phyloP scores from a whole-genome alignment of 2,888 invertebrate species.

The Chesias legatella region DNA sequence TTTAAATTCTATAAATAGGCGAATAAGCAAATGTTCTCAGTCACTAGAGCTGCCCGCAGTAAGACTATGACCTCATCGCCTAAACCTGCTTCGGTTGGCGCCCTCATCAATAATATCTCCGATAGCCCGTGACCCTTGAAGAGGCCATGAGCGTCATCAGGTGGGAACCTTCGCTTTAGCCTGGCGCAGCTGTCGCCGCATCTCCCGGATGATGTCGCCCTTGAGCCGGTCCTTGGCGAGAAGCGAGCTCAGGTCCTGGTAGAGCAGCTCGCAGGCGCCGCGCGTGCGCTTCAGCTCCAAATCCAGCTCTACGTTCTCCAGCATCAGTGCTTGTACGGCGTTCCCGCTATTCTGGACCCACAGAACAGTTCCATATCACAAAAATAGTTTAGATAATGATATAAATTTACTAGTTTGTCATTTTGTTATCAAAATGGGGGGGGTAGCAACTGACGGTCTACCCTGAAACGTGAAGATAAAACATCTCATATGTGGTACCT shows the following conservation, averaged over 20 bases:
- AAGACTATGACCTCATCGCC: constrained; percentile 6
- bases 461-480: no score
- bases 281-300: constrained; percentile 76
- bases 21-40: no score
- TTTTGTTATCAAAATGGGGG: no score
- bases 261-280: constrained; percentile 74
- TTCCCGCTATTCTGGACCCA: constrained; percentile 53
- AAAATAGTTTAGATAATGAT: no score
- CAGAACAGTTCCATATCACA: background rate
- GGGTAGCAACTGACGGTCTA: no score
- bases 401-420: no score
- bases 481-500: no score
- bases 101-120: no score
- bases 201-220: constrained; percentile 83
- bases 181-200: constrained; percentile 81
- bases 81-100: constrained; percentile 13
- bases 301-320: constrained; percentile 80
- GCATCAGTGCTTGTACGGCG: constrained; percentile 76
- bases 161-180: constrained; percentile 68
- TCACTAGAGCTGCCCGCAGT: no score
- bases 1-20: no score
- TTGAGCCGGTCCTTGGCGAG: constrained; percentile 80
- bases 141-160: constrained; percentile 20
- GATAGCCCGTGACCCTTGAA: no score
- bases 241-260: constrained; percentile 77